A percentile compares a stretch with the other conserved stretches of the same genome.
phyloP scores from a whole-genome alignment of 2,113 vertebrate species.

The Erinaceus europaeus region DNA sequence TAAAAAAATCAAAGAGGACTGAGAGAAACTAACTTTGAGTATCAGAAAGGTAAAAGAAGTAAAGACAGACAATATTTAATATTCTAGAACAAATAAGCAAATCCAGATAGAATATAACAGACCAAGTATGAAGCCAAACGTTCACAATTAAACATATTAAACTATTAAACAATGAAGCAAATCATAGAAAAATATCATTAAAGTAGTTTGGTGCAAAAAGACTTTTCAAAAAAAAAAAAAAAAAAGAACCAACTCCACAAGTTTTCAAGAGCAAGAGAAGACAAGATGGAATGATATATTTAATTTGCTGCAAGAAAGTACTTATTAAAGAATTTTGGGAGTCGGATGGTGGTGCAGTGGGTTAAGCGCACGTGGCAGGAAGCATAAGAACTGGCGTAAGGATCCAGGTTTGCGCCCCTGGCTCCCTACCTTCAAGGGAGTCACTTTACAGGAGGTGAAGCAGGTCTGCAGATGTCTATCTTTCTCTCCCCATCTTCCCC shows the following conservation, averaged over 20 bases:
- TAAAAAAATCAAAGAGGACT: too few relatives aligned
- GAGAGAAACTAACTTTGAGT: too few relatives aligned
- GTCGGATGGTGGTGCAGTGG: too few relatives aligned
- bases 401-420: too few relatives aligned
- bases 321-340: neutral
- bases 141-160: neutral
- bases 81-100: neutral
- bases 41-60: neutral
- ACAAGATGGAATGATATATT: neutral
- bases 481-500: too few relatives aligned
- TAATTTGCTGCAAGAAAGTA: slow-evolving; percentile 1
- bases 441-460: too few relatives aligned
- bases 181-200: neutral
- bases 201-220: too few relatives aligned
- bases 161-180: neutral
- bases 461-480: too few relatives aligned
- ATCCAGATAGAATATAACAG: slow-evolving; percentile 1
- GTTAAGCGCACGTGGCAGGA: too few relatives aligned
- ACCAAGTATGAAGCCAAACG: neutral
- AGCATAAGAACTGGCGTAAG: too few relatives aligned
- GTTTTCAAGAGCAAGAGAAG: neutral
- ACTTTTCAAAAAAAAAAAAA: too few relatives aligned
- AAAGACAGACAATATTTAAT: neutral
- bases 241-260: neutral
- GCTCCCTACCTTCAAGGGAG: too few relatives aligned